These are phyloP conservation scores for Allacma fusca DNA, from an alignment of 2,888 invertebrate genomes.

Conservation along the genomic window DNA sequence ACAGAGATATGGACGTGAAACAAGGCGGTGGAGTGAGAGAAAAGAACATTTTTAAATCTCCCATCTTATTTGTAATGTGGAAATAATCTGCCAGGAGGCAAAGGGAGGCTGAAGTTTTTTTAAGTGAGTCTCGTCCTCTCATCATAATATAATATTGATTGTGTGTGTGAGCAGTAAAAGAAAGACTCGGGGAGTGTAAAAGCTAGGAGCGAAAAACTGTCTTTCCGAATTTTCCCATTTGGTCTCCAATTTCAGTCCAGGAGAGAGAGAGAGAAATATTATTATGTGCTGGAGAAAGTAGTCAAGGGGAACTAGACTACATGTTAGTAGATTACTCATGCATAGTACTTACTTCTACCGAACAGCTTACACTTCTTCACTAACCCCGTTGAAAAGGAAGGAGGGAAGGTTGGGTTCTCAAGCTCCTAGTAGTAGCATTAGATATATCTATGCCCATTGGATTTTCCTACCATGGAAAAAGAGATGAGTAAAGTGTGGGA, in stretches of 20 bases:
- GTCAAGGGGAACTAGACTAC: not conserved
- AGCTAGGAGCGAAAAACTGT: conserved; percentile 13
- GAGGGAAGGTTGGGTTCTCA: no score
- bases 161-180: not conserved
- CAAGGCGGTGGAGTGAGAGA: no score
- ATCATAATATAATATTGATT: conserved; percentile 10
- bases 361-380: not conserved
- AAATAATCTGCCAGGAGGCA: not conserved
- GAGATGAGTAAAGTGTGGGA: not conserved
- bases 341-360: not conserved
- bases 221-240: conserved; percentile 5
- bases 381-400: not conserved
- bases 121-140: conserved; percentile 6
- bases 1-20: no score
- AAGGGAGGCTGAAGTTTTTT: not conserved
- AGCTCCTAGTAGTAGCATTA: no score
- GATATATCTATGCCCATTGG: no score
- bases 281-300: not conserved
- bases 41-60: not conserved
- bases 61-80: not conserved
- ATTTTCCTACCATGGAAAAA: no score
- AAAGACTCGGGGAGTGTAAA: conserved; percentile 12
- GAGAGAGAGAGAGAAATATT: not conserved
- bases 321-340: not conserved
- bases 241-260: conserved; percentile 1